Base-by-base conservation (phyloP, 2,888 invertebrate species). In the Amphipyra berbera region DNA sequence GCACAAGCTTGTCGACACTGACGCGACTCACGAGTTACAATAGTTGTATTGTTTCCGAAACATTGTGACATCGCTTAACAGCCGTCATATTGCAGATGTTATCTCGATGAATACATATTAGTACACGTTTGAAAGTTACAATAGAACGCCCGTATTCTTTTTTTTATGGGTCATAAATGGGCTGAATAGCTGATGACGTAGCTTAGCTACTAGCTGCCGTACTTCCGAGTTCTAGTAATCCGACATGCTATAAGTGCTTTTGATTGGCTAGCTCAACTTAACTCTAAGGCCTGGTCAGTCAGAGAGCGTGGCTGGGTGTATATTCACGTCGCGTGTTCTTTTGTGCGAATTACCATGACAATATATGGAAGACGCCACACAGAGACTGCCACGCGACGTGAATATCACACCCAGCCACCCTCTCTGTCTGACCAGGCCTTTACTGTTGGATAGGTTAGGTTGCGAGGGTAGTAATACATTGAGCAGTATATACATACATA, bases 91-190 rank as follows among this genome's bases (percentile, higher is more conserved):
- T 61, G 67, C 58, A 61, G 58, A 71, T 72, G 57, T 48, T 55
- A 72, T 71, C 61, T 57, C 30, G 48, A 42, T 58, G 66, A 66
- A 55, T 64, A 48, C 63, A 50, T 41, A 15, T n/a, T n/a, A n/a
- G n/a, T n/a, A n/a, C n/a, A n/a, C 53, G n/a, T 8, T n/a, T 42
- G 55, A 56, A 50, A 15, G 30, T 59, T 35, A 42, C 47, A 55
- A 70, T 58, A 44, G 44, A 52, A 14, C 42, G n/a, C n/a, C 12
- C n/a, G 8, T 9, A 33, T 47, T 15, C 3, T 40, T 55, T 50
- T 63, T 63, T 54, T 58, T 54, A n/a, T 53, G 6, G 12, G 45
- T 58, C 30, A 48, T 45, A 58, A 54, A 47, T 50, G n/a, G n/a
- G n/a, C n/a, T 21, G 48, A 40, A 44, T 55, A 44, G 35, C 46